Evolutionary conservation across 1,140 invertebrate species (phyloP), one percentile per base, ranked within the genome.

Genomic region (Nephila pilipes): DNA sequence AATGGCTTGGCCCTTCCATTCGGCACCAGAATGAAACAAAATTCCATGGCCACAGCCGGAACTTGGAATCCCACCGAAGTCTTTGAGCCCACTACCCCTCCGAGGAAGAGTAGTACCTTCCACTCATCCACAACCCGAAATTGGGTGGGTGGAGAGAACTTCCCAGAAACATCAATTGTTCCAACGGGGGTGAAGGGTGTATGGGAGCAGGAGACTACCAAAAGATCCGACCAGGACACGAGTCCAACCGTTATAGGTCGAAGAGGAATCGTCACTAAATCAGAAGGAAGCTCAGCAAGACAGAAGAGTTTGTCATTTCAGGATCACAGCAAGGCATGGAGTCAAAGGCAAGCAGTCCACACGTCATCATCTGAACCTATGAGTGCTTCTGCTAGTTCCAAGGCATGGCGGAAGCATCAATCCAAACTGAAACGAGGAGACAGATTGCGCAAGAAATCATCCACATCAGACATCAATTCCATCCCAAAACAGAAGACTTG

Each of bases 141-240:
- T 16, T 83, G 75, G 54, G 25, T 36, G 2, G 55, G 25, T 5
- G 18, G 38, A 8, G 32, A 58, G 10, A 55, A 60, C 32, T 32
- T 75, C 6, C 69, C 57, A 1, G 87, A 88, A 25, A 93, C 92
- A 18, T 80, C 92, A 25, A 88, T 93, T 32, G 46, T 89, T 65
- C 92, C 92, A n/a, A 88, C 65, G 25, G 92, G 46, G 3, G 69
- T 93, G 3, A 81, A 88, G 55, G 92, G 92, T 1, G 92, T 93
- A 2, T 93, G 92, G 92, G 92, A 93, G 22, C 92, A 93, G 22
- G 87, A 89, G n/a, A 89, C 92, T 16, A 55, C 75, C 22, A 85
- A 63, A 25, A 29, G 38, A 80, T 5, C 14, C 0, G 81, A 80
- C 12, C 38, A 92, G 22, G 65, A 46, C 38, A 60, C n/a, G 32